phyloP scores from a whole-genome alignment of 2,113 vertebrate species.

The Toxotes chatareus region DNA sequence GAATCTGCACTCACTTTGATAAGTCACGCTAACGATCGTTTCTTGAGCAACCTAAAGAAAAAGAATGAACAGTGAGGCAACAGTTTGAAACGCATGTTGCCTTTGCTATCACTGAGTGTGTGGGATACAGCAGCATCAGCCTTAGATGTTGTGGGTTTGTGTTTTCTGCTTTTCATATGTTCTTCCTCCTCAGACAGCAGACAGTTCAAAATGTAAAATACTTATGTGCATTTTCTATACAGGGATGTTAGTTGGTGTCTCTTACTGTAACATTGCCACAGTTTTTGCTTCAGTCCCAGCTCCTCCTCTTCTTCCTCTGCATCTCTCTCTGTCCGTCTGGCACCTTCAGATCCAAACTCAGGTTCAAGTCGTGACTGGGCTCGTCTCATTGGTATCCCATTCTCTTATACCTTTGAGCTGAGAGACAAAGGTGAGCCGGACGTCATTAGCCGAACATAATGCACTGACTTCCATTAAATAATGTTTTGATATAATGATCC shows the following conservation, averaged over 20 bases:
- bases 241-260: not conserved
- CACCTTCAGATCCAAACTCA: constrained; percentile 78
- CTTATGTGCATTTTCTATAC: not conserved
- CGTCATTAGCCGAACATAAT: not conserved
- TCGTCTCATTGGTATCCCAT: constrained; percentile 78
- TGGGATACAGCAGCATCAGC: not conserved
- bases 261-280: not conserved
- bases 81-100: not conserved
- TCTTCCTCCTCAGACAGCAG: not conserved
- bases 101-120: not conserved
- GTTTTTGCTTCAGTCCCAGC: not conserved
- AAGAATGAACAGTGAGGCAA: not conserved
- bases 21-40: not conserved
- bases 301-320: not conserved
- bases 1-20: no score
- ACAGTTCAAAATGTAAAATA: not conserved
- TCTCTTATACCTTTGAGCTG: constrained; percentile 86
- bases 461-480: not conserved
- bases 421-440: constrained; percentile 75
- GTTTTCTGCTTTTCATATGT: not conserved
- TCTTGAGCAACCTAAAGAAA: not conserved
- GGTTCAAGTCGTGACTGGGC: constrained; percentile 86
- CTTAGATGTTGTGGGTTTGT: not conserved
- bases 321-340: not conserved
- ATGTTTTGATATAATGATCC: not conserved